These are phyloP conservation scores for Podabrus alpinus DNA, from an alignment of 2,888 invertebrate genomes.

Conservation along the genomic window DNA sequence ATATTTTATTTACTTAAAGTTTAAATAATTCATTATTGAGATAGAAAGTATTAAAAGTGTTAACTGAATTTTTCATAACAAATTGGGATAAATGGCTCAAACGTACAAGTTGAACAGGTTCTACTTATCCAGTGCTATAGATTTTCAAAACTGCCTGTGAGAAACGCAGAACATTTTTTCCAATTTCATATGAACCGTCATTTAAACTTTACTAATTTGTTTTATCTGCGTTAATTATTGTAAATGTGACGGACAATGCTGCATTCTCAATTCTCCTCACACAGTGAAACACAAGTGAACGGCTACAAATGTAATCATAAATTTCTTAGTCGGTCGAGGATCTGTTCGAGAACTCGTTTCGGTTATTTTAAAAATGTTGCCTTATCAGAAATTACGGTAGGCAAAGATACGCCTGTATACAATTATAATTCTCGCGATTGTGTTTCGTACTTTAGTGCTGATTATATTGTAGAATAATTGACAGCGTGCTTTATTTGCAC, in stretches of 20 bases:
- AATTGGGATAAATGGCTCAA: not conserved
- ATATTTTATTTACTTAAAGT: not conserved
- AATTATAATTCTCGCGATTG: conserved; percentile 51
- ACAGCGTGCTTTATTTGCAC: conserved; percentile 45
- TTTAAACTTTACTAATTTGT: not conserved
- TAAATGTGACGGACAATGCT: conserved; percentile 49
- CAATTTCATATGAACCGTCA: not conserved
- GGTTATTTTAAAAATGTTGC: conserved; percentile 50
- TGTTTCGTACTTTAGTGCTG: conserved; percentile 48
- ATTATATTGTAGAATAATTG: conserved; percentile 53
- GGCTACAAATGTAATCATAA: conserved; percentile 54
- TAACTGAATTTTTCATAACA: not conserved
- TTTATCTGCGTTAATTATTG: conserved; percentile 28
- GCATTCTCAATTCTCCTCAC: conserved; percentile 52
- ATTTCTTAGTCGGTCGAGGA: conserved; percentile 49
- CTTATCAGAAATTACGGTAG: conserved; percentile 53
- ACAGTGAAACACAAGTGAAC: conserved; percentile 53
- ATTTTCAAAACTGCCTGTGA: not conserved
- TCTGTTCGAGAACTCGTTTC: conserved; percentile 49
- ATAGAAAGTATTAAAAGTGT: too few species aligned
- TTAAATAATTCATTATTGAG: not conserved
- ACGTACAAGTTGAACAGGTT: not conserved
- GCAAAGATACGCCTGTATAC: conserved; percentile 49
- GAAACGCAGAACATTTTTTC: not conserved
- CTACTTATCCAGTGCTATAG: not conserved